phyloP scores from a whole-genome alignment of 2,888 invertebrate genomes.

The Acanthosepion esculentum region DNA sequence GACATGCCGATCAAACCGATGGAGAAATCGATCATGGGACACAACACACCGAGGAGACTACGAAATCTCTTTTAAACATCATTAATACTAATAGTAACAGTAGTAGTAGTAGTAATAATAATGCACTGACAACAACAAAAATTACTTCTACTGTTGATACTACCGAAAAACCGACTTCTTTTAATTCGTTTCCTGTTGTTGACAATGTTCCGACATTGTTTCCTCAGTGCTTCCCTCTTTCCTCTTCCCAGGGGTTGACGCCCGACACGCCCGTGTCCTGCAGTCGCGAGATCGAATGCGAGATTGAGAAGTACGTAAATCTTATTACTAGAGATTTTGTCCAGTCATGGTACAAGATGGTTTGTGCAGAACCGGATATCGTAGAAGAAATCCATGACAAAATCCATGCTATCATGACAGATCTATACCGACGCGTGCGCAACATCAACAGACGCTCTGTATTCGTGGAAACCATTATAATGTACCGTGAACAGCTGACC shows the following conservation, averaged over 20 bases:
- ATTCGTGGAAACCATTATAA: constrained; percentile 1
- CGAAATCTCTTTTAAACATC: background rate
- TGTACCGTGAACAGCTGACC: constrained; percentile 48
- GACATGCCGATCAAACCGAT: background rate
- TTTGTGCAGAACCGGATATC: constrained; percentile 46
- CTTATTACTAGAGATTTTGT: constrained; percentile 50
- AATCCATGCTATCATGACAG: constrained; percentile 4
- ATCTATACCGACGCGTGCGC: constrained; percentile 37
- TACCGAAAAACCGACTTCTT: background rate
- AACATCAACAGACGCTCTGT: constrained; percentile 24
- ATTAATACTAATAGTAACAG: background rate
- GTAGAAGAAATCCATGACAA: constrained; percentile 48
- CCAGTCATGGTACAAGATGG: constrained; percentile 50
- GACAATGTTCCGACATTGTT: background rate
- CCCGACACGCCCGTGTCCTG: constrained; percentile 34
- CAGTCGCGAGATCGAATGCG: constrained; percentile 43
- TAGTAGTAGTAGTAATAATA: constrained; percentile 24
- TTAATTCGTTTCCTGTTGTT: background rate
- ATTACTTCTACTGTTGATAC: background rate
- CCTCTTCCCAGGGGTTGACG: background rate
- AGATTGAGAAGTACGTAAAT: constrained; percentile 50
- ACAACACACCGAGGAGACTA: background rate
- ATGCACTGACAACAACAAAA: background rate
- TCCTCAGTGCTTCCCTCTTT: background rate
- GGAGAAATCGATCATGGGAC: background rate